Conservation (phyloP, 2,797 vertebrate genomes). For the Xenentodon cancila region DNA sequence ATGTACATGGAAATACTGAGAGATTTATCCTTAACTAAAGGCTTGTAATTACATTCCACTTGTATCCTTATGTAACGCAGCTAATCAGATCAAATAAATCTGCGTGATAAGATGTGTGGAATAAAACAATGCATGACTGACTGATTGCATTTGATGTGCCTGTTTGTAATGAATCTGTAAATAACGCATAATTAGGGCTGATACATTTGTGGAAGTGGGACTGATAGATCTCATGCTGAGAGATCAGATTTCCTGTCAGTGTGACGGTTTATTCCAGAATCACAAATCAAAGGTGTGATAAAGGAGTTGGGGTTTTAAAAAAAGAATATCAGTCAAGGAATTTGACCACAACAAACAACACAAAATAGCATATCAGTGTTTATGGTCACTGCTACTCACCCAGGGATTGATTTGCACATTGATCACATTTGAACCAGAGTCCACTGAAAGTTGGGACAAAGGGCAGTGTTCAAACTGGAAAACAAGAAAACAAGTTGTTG, state of each 20-base stretch:
- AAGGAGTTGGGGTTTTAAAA: background rate
- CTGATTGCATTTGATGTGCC: background rate
- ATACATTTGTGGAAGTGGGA: background rate
- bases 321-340: conserved; percentile 15
- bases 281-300: conserved; percentile 6
- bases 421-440: conserved; percentile 33
- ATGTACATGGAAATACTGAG: too few relatives aligned
- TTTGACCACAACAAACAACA: conserved; percentile 30
- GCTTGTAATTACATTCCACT: too few relatives aligned
- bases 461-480: conserved; percentile 6
- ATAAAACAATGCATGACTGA: conserved; percentile 5
- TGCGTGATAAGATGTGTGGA: conserved; percentile 11
- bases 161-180: background rate
- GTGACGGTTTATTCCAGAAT: background rate
- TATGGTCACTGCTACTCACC: conserved; percentile 29
- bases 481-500: conserved; percentile 6
- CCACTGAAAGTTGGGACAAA: conserved; percentile 10
- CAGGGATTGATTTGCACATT: conserved; percentile 38
- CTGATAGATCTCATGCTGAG: conserved; percentile 13
- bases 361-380: conserved; percentile 48
- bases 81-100: conserved; percentile 15
- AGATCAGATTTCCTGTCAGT: conserved; percentile 1
- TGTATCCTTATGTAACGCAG: background rate
- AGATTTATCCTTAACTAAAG: too few relatives aligned
- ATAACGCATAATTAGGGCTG: background rate